Base-by-base conservation (phyloP, 2,888 invertebrate genomes). In the Pyrgus malvae region DNA sequence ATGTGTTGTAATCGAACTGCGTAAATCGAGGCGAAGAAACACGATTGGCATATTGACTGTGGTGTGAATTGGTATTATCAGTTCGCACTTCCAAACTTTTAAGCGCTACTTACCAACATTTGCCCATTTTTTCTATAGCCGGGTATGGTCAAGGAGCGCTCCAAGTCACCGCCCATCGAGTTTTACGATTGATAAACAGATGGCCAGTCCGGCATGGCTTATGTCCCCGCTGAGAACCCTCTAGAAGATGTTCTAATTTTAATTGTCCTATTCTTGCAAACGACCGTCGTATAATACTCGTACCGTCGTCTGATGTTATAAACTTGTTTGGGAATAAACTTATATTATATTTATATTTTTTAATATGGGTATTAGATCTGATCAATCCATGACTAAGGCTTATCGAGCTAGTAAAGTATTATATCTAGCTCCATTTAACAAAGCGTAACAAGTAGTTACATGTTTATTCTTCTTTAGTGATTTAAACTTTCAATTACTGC, bases 191-290 rank as follows among this genome's bases (percentile, higher is more conserved):
- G 31, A 6, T 12, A 14, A 35, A 31, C 48, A 49, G 21, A 19
- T 21, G 48, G 40, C 17, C 21, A 21, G 46, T 46, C 46, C 46
- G 51, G 62, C 62, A 61, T 62, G 62, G 64, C 64, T 64, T 60
- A 45, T 27, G 49, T 49, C 11, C 38, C 40, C 23, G 21, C 23
- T 45, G 56, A 48, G 55, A 53, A 21, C 58, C 64, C 31, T 31
- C 12, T 61, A 61, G 56, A 50, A 41, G 46, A 48, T 60, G 51
- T 59, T 61, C 14, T 16, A 54, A 56, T 31, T 31, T 37, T 38
- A 38, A 21, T 41, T n/a, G n/a, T 27, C 27, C 3, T 2, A 27
- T 12, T 45, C 17, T 1, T 21, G n/a, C 1, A n/a, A 31, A 6
- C 21, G 29, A 31, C 19, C 16, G 16, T 9, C 27, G 7, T 6